A percentile compares a stretch with the other conserved stretches of the same genome.
Conservation (phyloP, 2,797 vertebrate genomes). For the Rhinophrynus dorsalis region DNA sequence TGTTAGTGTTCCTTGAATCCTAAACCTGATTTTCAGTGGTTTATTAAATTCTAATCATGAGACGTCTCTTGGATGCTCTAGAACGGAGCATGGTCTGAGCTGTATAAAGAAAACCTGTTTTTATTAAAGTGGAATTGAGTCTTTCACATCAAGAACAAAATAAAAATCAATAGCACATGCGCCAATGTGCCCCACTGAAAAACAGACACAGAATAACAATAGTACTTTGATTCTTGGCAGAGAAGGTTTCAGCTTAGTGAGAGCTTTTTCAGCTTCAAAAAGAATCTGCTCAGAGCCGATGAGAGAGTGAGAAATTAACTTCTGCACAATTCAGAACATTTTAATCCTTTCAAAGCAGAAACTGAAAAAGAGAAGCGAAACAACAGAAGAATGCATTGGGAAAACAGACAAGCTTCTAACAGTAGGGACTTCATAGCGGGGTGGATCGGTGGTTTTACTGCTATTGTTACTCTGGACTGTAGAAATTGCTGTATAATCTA, state of each 20-base stretch:
- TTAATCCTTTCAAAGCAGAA: not conserved
- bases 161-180: constrained; percentile 4
- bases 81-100: no score
- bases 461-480: no score
- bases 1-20: no score
- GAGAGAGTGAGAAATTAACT: not conserved
- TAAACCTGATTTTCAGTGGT: no score
- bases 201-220: not conserved
- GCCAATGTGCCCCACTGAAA: not conserved
- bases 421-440: no score
- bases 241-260: not conserved
- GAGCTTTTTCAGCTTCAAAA: not conserved
- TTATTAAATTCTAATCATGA: no score
- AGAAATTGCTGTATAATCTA: no score
- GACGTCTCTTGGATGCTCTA: no score
- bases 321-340: not conserved
- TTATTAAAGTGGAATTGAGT: not conserved
- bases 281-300: not conserved
- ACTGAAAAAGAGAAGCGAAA: not conserved
- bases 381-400: no score
- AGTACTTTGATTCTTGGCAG: not conserved
- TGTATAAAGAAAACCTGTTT: not conserved
- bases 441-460: no score
- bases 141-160: not conserved
- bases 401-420: no score